A percentile compares a stretch with the other conserved stretches of the same genome.
Evolutionary conservation across 2,113 vertebrate species (phyloP).

Genomic region (Arizona elegans): DNA sequence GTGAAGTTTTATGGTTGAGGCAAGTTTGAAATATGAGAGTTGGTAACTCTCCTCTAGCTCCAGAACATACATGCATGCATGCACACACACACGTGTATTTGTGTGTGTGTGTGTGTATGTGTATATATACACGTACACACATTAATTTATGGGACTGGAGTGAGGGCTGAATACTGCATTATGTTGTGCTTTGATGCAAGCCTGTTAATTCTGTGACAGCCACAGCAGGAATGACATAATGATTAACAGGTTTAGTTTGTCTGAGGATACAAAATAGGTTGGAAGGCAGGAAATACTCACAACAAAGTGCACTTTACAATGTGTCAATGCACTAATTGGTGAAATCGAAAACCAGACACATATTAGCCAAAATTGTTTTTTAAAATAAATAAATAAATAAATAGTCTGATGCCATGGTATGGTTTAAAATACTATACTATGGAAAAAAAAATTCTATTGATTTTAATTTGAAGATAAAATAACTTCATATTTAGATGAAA

Average conservation of each 20-base stretch:
- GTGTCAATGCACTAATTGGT: not conserved
- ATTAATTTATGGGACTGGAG: not conserved
- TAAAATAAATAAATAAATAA: not conserved
- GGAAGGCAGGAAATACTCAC: not conserved
- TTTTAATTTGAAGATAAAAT: not conserved
- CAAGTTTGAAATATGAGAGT: not conserved
- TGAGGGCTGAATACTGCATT: not conserved
- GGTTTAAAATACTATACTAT: not conserved
- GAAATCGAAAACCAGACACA: not conserved
- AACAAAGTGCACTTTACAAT: not conserved
- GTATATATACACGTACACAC: not conserved
- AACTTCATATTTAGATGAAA: not conserved
- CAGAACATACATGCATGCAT: not conserved
- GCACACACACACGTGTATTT: no score
- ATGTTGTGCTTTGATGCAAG: not conserved
- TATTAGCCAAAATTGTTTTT: not conserved
- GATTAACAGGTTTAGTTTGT: not conserved
- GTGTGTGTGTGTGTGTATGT: no score
- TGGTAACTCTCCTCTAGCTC: not conserved
- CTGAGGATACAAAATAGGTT: not conserved
- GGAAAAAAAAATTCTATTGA: not conserved
- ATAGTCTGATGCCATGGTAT: not conserved
- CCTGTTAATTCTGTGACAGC: constrained; percentile 2
- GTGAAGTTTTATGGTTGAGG: not conserved
- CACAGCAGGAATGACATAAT: not conserved